Percentiles rank a stretch among this genome's conserved stretches.
phyloP scores from a whole-genome alignment of 2,797 vertebrate species.

The Silurus aristotelis region DNA sequence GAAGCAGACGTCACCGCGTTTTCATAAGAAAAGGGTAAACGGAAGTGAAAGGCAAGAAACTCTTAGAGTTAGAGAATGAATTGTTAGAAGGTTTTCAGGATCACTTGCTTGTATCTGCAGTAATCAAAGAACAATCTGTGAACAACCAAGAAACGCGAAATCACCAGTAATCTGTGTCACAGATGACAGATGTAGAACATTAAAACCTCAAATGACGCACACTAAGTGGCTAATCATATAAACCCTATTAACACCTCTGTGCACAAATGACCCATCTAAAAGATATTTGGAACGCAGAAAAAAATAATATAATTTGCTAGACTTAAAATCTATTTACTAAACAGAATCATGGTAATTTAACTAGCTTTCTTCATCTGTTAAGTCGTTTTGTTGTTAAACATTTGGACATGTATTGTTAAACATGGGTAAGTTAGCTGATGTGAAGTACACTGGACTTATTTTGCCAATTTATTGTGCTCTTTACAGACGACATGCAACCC shows the following conservation, averaged over 20 bases:
- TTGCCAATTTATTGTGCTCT: not conserved
- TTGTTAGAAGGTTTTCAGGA: not conserved
- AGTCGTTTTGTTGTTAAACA: not conserved
- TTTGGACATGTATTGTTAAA: not conserved
- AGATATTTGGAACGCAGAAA: not conserved
- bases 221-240: not conserved
- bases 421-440: not conserved
- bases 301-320: not conserved
- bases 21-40: constrained; percentile 58
- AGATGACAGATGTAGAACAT: constrained; percentile 51
- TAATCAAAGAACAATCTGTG: not conserved
- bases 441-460: not conserved
- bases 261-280: not conserved
- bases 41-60: constrained; percentile 59
- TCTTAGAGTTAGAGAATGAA: constrained; percentile 30
- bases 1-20: constrained; percentile 70
- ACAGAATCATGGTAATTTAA: not conserved
- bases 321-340: not conserved
- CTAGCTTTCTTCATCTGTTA: not conserved
- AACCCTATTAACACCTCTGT: not conserved
- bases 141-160: constrained; percentile 19
- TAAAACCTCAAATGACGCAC: constrained; percentile 19
- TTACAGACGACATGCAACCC: constrained; percentile 60
- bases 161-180: constrained; percentile 71
- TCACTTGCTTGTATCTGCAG: constrained; percentile 10